Conservation (phyloP, 2,888 invertebrate species). For the Sipha maydis region DNA sequence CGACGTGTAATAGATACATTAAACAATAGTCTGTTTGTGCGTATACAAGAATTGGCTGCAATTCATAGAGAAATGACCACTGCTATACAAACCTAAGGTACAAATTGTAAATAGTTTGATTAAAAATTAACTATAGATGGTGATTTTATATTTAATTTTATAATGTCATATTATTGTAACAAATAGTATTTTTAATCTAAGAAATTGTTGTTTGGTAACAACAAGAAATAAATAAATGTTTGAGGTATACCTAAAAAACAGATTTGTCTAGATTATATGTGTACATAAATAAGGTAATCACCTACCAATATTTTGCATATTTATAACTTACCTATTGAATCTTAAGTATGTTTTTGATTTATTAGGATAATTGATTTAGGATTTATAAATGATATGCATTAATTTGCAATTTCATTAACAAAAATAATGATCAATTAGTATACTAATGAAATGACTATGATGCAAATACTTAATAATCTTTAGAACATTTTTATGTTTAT, state of each 20-base stretch:
- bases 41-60: slow-evolving; percentile 81
- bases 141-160: slow-evolving; percentile 13
- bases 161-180: neutral
- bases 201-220: neutral
- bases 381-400: neutral
- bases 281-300: neutral
- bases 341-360: neutral
- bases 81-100: slow-evolving; percentile 79
- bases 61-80: slow-evolving; percentile 86
- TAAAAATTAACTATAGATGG: neutral
- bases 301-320: slow-evolving; percentile 5
- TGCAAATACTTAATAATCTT: neutral
- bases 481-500: neutral
- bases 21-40: slow-evolving; percentile 83
- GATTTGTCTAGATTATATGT: neutral
- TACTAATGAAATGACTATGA: neutral
- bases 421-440: neutral
- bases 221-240: neutral
- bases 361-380: neutral
- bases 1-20: slow-evolving; percentile 82
- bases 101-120: slow-evolving; percentile 8
- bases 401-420: neutral
- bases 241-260: neutral
- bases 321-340: slow-evolving; percentile 6
- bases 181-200: neutral